phyloP scores from a whole-genome alignment of 2,797 vertebrate genomes.

The Ceryle rudis region DNA sequence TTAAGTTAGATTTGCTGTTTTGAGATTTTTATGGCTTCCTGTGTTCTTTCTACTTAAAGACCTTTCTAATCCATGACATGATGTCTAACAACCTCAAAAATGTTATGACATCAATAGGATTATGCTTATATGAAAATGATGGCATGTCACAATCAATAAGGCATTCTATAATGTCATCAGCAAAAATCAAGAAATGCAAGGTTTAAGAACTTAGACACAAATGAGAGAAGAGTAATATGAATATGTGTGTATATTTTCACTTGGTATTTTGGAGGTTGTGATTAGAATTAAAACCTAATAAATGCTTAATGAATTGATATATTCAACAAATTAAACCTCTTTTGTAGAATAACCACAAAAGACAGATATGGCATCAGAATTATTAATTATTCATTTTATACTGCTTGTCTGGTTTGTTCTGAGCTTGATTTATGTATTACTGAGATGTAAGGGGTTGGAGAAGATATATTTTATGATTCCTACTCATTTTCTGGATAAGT shows the following conservation, averaged over 20 bases:
- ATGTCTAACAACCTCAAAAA: slow-evolving; percentile 25
- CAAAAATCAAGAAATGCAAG: background rate
- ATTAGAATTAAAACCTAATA: background rate
- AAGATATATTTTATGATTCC: background rate
- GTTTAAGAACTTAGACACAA: background rate
- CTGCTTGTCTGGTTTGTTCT: background rate
- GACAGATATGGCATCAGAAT: background rate
- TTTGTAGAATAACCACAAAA: background rate
- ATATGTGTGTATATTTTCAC: background rate
- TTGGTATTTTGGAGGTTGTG: background rate
- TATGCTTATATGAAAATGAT: background rate
- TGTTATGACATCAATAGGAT: slow-evolving; percentile 40
- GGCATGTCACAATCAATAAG: slow-evolving; percentile 30
- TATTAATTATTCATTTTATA: background rate
- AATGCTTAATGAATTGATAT: background rate
- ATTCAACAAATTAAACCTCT: background rate
- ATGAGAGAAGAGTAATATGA: background rate
- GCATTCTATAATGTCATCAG: background rate
- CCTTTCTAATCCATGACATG: background rate
- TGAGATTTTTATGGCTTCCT: slow-evolving; percentile 29
- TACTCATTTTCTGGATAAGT: background rate
- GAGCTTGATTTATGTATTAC: background rate
- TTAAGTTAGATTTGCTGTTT: slow-evolving; percentile 43
- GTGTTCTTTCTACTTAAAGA: slow-evolving; percentile 20
- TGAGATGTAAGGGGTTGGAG: background rate